A percentile compares a stretch with the other conserved stretches of the same genome.
Evolutionary conservation across 1,140 invertebrate genomes (phyloP).

Genomic region (Babylonia areolata): DNA sequence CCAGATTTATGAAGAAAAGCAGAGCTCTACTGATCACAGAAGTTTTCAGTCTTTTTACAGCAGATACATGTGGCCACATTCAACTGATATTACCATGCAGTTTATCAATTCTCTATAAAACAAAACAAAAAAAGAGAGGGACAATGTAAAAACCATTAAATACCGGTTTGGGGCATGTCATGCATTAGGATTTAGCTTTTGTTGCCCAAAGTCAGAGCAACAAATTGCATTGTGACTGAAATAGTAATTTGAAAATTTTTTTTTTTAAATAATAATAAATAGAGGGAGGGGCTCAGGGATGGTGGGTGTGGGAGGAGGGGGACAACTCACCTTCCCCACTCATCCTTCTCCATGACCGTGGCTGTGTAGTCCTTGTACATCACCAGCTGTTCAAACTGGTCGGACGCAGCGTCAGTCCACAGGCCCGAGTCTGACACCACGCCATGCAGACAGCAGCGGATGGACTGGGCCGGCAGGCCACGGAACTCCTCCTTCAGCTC

Average conservation of each 20-base stretch:
- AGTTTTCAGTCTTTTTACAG: no score
- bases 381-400: constrained; percentile 60
- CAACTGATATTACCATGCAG: no score
- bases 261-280: neutral
- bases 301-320: no score
- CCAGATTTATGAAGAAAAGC: no score
- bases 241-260: neutral
- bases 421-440: constrained; percentile 34
- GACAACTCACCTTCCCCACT: constrained; percentile 16
- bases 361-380: constrained; percentile 54
- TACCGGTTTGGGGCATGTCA: no score
- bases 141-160: no score
- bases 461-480: constrained; percentile 76
- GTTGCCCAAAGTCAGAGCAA: no score
- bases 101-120: no score
- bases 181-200: no score
- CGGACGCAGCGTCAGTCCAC: constrained; percentile 56
- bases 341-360: constrained; percentile 21
- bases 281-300: neutral
- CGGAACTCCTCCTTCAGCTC: constrained; percentile 57
- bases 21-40: no score
- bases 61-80: no score
- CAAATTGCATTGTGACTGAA: neutral
- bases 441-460: constrained; percentile 58
- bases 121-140: no score